Conservation (phyloP, 2,797 vertebrate genomes). For the Falco biarmicus region DNA sequence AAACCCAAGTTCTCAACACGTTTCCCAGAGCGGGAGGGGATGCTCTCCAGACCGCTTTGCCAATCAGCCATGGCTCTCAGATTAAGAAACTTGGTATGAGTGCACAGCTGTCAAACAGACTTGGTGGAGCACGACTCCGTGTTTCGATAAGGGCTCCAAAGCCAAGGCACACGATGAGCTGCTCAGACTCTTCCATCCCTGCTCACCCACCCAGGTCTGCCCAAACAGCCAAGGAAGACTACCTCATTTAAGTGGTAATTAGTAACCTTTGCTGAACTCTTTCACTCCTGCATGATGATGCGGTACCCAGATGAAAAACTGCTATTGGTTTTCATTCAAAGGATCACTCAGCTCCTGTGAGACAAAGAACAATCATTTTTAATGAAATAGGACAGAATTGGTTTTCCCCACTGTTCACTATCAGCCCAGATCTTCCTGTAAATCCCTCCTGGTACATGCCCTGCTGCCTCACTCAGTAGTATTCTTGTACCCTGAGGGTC, state of each 20-base stretch:
- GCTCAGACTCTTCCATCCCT: not conserved
- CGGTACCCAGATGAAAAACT: not conserved
- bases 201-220: not conserved
- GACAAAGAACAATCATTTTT: not conserved
- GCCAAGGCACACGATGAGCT: not conserved
- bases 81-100: not conserved
- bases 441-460: not conserved
- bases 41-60: not conserved
- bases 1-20: not conserved
- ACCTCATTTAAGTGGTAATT: not conserved
- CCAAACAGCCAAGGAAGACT: not conserved
- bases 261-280: slow-evolving; percentile 19
- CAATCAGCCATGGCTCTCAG: not conserved
- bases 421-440: not conserved
- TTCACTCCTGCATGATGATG: accelerated
- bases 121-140: not conserved
- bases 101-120: not conserved
- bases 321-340: not conserved
- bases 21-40: not conserved
- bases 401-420: not conserved
- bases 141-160: not conserved
- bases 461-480: not conserved
- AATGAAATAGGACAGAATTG: not conserved
- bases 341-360: not conserved
- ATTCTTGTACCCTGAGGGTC: slow-evolving; percentile 11